Evolutionary conservation across 2,888 invertebrate genomes (phyloP).

Genomic region (Plemyria rubiginata): DNA sequence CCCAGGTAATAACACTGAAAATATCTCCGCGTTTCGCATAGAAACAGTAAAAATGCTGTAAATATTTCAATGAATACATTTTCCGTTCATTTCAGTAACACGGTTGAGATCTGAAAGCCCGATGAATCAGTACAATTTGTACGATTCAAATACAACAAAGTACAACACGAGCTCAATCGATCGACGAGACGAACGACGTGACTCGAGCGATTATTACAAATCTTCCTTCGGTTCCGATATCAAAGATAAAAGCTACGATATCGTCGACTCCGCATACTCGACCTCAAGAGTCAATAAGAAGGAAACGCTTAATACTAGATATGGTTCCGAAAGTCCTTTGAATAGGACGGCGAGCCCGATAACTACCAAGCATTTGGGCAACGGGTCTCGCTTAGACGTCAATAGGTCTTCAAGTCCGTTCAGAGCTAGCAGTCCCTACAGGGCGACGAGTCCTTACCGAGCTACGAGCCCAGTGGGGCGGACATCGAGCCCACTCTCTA

Average conservation of each 20-base stretch:
- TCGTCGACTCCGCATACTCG: slow-evolving; percentile 76
- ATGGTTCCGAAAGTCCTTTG: slow-evolving; percentile 76
- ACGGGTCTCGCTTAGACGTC: slow-evolving; percentile 77
- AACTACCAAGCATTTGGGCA: slow-evolving; percentile 82
- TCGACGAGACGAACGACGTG: slow-evolving; percentile 74
- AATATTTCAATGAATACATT: slow-evolving; percentile 9
- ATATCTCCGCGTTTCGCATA: background rate
- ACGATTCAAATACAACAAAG: slow-evolving; percentile 66
- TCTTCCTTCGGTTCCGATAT: slow-evolving; percentile 67
- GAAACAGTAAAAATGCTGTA: background rate
- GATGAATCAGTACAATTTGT: slow-evolving; percentile 71
- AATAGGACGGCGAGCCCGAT: slow-evolving; percentile 80
- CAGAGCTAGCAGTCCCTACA: slow-evolving; percentile 70
- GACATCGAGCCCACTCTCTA: slow-evolving; percentile 83
- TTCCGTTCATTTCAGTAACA: slow-evolving; percentile 64
- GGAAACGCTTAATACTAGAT: slow-evolving; percentile 63
- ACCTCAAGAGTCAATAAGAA: slow-evolving; percentile 72
- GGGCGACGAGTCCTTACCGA: slow-evolving; percentile 73
- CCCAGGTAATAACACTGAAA: slow-evolving; percentile 63
- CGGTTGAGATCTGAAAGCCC: slow-evolving; percentile 80
- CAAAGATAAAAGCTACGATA: slow-evolving; percentile 76
- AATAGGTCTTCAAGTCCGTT: slow-evolving; percentile 76
- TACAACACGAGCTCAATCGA: slow-evolving; percentile 72
- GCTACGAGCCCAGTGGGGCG: slow-evolving; percentile 78
- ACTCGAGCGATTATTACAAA: slow-evolving; percentile 77